Conservation (phyloP, 2,797 vertebrate genomes). For the Tiaroga cobitis region DNA sequence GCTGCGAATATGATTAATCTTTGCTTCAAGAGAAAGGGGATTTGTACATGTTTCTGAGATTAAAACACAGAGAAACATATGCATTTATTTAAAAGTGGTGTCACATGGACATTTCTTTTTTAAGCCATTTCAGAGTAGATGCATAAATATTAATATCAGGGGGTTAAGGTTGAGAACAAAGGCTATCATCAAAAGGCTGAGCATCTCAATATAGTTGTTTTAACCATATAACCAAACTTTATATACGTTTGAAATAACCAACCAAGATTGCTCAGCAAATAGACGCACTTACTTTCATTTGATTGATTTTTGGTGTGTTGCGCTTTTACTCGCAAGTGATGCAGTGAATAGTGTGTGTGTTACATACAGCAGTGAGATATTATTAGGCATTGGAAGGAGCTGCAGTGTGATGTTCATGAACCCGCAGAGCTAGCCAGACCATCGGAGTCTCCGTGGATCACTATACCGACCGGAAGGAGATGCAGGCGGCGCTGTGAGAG, state of each 20-base stretch:
- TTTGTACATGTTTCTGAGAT: not conserved
- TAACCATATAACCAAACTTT: not conserved
- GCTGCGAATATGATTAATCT: conserved; percentile 27
- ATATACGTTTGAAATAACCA: not conserved
- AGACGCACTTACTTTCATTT: too few species aligned
- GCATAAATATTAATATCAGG: not conserved
- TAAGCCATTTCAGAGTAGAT: not conserved
- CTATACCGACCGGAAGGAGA: too few species aligned
- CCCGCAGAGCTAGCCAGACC: too few species aligned
- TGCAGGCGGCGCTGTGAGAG: too few species aligned
- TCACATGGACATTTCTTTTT: conserved; percentile 1
- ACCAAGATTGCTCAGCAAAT: too few species aligned
- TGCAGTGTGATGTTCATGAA: too few species aligned
- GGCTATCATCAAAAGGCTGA: not conserved
- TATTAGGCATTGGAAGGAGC: too few species aligned
- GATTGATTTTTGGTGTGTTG: too few species aligned
- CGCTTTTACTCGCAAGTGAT: too few species aligned
- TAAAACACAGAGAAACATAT: not conserved
- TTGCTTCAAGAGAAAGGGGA: not conserved
- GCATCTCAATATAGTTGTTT: not conserved
- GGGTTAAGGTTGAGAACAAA: not conserved
- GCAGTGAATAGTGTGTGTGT: too few species aligned
- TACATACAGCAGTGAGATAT: too few species aligned
- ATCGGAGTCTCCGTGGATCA: too few species aligned
- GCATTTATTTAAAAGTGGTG: conserved; percentile 3